Evolutionary conservation across 1,140 invertebrate genomes (phyloP).

Genomic region (Leucophenga varia): DNA sequence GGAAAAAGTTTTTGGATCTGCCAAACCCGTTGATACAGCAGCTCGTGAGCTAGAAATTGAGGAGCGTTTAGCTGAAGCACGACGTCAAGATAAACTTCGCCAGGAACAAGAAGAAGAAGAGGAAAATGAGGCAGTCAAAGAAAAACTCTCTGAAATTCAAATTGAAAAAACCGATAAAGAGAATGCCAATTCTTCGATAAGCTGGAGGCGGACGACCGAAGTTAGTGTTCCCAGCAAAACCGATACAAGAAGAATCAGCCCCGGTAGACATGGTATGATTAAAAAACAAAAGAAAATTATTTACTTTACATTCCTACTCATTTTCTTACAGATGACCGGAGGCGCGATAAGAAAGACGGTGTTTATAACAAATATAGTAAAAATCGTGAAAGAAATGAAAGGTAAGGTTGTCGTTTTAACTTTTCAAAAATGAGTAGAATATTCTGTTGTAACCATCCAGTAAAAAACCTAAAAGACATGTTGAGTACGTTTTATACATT

Average conservation of each 20-base stretch:
- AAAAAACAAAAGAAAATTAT: not conserved
- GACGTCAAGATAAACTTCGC: slow-evolving; percentile 35
- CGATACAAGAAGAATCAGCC: no score
- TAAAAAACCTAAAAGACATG: no score
- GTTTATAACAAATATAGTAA: slow-evolving; percentile 20
- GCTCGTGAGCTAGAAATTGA: slow-evolving; percentile 76
- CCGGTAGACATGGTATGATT: no score
- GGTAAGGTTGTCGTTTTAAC: no score
- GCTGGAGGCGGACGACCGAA: slow-evolving; percentile 10
- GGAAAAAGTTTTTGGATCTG: slow-evolving; percentile 83
- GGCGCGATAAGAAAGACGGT: slow-evolving; percentile 22
- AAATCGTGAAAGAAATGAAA: slow-evolving; percentile 28
- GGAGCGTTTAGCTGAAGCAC: slow-evolving; percentile 63
- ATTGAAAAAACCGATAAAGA: slow-evolving; percentile 43
- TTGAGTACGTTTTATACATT: no score
- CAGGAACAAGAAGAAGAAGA: slow-evolving; percentile 41
- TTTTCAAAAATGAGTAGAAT: not conserved
- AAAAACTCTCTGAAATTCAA: slow-evolving; percentile 34
- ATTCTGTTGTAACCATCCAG: no score
- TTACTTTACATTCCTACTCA: not conserved
- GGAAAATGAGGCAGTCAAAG: slow-evolving; percentile 36
- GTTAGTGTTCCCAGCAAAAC: no score
- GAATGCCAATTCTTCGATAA: slow-evolving; percentile 25
- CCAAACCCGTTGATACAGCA: slow-evolving; percentile 91
- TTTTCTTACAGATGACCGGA: slow-evolving; percentile 19